Evolutionary conservation across 1,140 invertebrate genomes (phyloP).

Genomic region (Nephila pilipes): DNA sequence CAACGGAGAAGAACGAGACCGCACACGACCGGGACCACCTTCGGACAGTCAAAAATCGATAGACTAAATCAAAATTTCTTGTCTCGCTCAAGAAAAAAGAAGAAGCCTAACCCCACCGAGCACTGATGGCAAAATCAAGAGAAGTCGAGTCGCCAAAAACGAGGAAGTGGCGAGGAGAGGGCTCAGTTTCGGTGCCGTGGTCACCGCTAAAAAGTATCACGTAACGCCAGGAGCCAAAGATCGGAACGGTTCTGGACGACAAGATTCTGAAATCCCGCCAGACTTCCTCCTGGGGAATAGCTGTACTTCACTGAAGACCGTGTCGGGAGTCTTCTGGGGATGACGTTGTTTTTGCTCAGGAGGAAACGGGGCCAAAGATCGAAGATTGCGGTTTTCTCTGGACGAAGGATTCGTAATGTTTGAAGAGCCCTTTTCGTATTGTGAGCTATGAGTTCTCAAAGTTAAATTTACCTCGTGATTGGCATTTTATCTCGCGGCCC

Average conservation of each 20-base stretch:
- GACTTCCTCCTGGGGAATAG: constrained; percentile 1
- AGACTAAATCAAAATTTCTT: no score
- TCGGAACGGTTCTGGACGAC: constrained; percentile 16
- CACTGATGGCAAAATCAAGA: not conserved
- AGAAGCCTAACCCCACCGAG: not conserved
- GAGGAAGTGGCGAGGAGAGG: constrained; percentile 1
- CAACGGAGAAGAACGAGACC: no score
- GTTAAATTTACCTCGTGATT: no score
- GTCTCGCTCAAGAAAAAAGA: not conserved
- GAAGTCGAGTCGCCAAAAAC: not conserved
- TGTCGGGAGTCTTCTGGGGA: not conserved
- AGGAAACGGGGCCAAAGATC: no score
- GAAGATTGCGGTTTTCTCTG: no score
- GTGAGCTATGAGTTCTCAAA: no score
- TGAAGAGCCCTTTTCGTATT: no score
- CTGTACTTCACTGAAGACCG: not conserved
- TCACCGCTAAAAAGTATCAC: constrained; percentile 17
- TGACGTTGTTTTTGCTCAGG: no score
- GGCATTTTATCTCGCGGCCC: no score
- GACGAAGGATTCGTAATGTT: no score
- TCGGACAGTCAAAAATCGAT: no score
- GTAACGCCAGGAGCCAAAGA: not conserved
- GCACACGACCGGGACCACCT: no score
- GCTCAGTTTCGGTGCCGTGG: not conserved
- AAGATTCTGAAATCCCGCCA: not conserved